phyloP scores from a whole-genome alignment of 2,113 vertebrate species.

The human (Homo sapiens) region DNA sequence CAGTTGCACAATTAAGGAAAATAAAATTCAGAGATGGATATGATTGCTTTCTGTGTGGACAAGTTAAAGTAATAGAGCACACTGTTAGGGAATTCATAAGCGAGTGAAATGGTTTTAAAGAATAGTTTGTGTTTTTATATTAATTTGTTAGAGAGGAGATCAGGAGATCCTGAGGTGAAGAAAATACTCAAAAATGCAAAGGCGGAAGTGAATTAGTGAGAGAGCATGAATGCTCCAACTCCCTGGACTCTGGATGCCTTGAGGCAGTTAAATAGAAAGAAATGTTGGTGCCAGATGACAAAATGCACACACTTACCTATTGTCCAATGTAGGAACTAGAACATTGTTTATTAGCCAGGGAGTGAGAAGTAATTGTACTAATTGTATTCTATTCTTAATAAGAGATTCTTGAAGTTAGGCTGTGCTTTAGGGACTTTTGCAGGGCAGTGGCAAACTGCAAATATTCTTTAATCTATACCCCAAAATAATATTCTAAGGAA shows the following conservation, averaged over 20 bases:
- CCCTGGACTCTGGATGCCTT: not conserved
- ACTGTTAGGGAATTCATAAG: not conserved
- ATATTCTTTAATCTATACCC: not conserved
- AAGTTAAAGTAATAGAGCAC: not conserved
- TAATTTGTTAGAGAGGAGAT: not conserved
- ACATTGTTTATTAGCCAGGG: not conserved
- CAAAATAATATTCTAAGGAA: not conserved
- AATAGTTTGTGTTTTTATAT: not conserved
- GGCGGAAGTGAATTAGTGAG: not conserved
- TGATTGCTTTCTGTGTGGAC: not conserved
- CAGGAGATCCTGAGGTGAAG: not conserved
- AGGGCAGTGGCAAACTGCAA: not conserved
- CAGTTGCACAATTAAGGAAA: not conserved
- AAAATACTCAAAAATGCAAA: not conserved
- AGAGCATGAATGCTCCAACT: rapidly evolving
- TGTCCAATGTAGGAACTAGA: not conserved
- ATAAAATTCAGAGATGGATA: not conserved
- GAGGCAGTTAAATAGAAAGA: not conserved
- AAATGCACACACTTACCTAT: not conserved
- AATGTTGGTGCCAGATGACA: not conserved
- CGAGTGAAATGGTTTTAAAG: not conserved
- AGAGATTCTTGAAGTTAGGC: not conserved
- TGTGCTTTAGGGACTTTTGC: not conserved
- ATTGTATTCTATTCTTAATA: not conserved
- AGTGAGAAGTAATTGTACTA: not conserved